phyloP scores from a whole-genome alignment of 2,113 vertebrate species.

The Nettapus auritus region DNA sequence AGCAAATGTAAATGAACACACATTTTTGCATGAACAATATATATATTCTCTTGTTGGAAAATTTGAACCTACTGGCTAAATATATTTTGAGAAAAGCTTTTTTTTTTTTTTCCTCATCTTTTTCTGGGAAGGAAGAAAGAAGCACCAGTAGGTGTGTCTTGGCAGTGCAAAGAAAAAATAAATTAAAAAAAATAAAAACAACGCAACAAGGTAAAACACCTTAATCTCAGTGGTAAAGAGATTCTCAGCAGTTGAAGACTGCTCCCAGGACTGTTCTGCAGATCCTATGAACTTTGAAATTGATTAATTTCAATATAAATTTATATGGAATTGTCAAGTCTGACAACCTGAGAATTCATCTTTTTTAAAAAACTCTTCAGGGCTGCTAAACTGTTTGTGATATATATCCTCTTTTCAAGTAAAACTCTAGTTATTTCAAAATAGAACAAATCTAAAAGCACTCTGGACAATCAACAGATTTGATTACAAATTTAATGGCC shows the following conservation, averaged over 20 bases:
- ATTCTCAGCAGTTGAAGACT: neutral
- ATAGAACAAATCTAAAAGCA: neutral
- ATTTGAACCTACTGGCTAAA: neutral
- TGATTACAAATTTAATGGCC: slow-evolving; percentile 15
- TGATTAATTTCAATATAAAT: neutral
- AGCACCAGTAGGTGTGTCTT: neutral
- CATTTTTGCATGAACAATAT: neutral
- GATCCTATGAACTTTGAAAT: neutral
- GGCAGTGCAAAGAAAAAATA: neutral
- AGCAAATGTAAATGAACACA: neutral
- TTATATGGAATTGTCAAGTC: neutral
- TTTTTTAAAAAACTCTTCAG: neutral
- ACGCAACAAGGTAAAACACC: neutral
- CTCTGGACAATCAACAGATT: slow-evolving; percentile 1
- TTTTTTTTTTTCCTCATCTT: neutral
- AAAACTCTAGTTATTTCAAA: slow-evolving; percentile 12
- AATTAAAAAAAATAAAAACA: neutral
- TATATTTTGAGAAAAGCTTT: neutral
- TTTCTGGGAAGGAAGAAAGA: neutral
- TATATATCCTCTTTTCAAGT: neutral
- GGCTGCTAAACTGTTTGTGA: neutral
- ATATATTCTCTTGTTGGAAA: neutral
- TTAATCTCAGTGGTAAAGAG: neutral
- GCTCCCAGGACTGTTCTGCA: neutral
- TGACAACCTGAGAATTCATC: neutral